Base-by-base conservation (phyloP, 2,888 invertebrate genomes). In the Agriopis leucophaearia region DNA sequence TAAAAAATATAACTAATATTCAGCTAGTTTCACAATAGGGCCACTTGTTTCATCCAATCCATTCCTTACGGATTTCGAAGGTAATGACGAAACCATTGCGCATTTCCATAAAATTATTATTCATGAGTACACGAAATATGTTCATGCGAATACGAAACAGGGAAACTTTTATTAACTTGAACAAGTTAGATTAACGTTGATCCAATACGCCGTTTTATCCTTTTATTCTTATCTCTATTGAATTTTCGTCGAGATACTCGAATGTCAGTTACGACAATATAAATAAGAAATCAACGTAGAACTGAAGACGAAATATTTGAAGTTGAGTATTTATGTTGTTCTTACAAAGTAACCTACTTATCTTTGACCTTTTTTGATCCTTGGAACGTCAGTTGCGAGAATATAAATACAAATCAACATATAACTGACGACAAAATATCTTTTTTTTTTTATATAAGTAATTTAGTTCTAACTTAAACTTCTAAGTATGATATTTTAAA, bases 151-250 rank as follows among this genome's bases (percentile, higher is more conserved):
- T 81, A 81, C 82, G 80, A 85, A 88, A 88, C 83, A 85, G 81
- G 86, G 74, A 89, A 89, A 89, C 87, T 89, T 89, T 81, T 89
- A 89, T 86, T 89, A 88, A 87, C 79, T 88, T 86, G 81, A 82
- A 83, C 81, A 90, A 89, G 87, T 89, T 88, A 82, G 86, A 89
- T 90, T 88, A 86, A 80, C 84, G 81, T 80, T 86, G 84, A 84
- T 81, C 81, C 84, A 81, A 82, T 71, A 71, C 65, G 47, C 50
- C 50, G 50, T 57, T 66, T 66, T 65, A 68, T 63, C 54, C 35
- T 64, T 70, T 70, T 63, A 65, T 54, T 66, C 57, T 66, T 66
- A 52, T 65, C 44, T 64, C 48, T 64, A 70, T 70, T 66, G 66
- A 66, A 60, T 57, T 71, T 67, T 16, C 38, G 54, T 65, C 50